These are phyloP conservation scores for Corythucha ciliata DNA, from an alignment of 2,888 invertebrate species.

Conservation along the genomic window DNA sequence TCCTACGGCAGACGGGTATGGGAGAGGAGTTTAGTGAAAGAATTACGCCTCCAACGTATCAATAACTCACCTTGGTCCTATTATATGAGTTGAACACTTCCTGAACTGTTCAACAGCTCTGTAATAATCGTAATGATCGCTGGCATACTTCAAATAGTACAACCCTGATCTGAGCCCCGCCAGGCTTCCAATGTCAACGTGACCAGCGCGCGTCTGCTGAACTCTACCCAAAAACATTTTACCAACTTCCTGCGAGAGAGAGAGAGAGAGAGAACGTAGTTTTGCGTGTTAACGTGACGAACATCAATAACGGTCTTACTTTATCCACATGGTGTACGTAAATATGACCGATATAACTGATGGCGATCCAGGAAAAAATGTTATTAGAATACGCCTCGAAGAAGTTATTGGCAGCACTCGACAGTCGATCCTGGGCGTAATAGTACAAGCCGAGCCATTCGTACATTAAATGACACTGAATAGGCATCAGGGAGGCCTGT, in stretches of 20 bases:
- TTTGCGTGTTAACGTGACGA: conserved; percentile 8
- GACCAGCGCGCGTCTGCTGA: too few species aligned
- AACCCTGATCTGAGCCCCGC: conserved; percentile 15
- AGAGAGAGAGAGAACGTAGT: too few species aligned
- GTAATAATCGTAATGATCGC: conserved; percentile 14
- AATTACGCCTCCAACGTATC: too few species aligned
- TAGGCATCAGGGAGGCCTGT: too few species aligned
- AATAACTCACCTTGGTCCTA: too few species aligned
- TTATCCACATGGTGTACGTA: conserved; percentile 10
- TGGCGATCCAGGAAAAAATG: conserved; percentile 13
- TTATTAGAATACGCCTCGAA: conserved; percentile 19
- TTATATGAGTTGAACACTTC: conserved; percentile 14
- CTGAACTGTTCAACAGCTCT: conserved; percentile 18
- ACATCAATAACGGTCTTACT: conserved; percentile 1
- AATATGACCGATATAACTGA: conserved; percentile 16
- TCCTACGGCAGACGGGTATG: too few species aligned
- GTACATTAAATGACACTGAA: too few species aligned
- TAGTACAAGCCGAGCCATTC: conserved; percentile 19
- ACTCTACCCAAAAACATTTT: too few species aligned
- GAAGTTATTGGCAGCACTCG: conserved; percentile 10
- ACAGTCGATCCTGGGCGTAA: conserved; percentile 10
- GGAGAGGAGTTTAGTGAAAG: too few species aligned
- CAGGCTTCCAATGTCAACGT: conserved; percentile 13
- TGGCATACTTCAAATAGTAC: conserved; percentile 14
- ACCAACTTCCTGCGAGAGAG: too few species aligned